Conservation (phyloP, 2,113 vertebrate species). For the Poeciliopsis prolifica region DNA sequence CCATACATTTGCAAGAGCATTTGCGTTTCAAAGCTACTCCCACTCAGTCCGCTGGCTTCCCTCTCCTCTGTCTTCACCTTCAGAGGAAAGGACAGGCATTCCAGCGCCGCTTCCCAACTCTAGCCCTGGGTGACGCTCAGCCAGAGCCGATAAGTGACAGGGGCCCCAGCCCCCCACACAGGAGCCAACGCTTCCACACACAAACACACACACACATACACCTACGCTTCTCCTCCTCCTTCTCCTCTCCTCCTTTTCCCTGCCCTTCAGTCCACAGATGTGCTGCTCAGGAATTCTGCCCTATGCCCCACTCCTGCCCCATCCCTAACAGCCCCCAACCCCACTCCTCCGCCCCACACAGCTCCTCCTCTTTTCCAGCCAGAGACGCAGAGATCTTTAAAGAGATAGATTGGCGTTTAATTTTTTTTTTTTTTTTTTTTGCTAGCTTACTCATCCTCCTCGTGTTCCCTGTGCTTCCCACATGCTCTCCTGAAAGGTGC, state of each 20-base stretch:
- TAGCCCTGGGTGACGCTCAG: conserved; percentile 83
- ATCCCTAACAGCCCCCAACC: not conserved
- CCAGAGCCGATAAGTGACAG: conserved; percentile 85
- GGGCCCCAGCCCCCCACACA: conserved; percentile 75
- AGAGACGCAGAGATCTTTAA: conserved; percentile 74
- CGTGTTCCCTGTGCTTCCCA: conserved; percentile 52
- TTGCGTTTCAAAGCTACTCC: conserved; percentile 36
- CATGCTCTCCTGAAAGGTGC: conserved; percentile 46
- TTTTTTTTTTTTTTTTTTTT: conserved; percentile 44
- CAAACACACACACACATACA: conserved; percentile 33
- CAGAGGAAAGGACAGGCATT: conserved; percentile 84
- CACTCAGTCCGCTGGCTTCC: conserved; percentile 46
- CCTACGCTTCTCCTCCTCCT: not conserved
- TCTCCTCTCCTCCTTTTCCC: conserved; percentile 48
- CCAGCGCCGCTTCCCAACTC: conserved; percentile 79
- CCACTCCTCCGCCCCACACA: not conserved
- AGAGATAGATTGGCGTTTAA: conserved; percentile 78
- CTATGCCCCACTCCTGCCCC: conserved; percentile 80
- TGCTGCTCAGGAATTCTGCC: conserved; percentile 82
- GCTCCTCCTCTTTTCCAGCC: conserved; percentile 18
- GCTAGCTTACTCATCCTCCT: conserved; percentile 56
- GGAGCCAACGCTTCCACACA: conserved; percentile 31
- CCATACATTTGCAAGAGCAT: conserved; percentile 28
- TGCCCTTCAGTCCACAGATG: conserved; percentile 77
- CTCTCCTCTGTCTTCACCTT: conserved; percentile 80